These are phyloP conservation scores for Nematostella vectensis DNA, from an alignment of 92 coral and sea anemone species.

Conservation along the genomic window DNA sequence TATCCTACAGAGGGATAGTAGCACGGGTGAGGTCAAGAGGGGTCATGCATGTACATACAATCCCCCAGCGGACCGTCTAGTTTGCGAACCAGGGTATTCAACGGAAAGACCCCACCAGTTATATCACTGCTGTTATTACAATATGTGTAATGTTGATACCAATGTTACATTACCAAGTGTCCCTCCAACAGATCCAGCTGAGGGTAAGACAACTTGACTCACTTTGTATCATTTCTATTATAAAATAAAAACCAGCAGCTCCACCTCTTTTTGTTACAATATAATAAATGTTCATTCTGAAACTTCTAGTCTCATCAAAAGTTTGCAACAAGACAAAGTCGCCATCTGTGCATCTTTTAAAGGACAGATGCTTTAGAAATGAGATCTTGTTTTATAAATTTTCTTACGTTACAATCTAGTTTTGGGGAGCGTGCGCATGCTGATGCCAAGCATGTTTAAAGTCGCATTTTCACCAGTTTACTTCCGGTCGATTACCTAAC, in stretches of 20 bases:
- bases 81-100: conserved; percentile 16
- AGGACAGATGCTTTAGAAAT: too few relatives aligned
- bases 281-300: too few relatives aligned
- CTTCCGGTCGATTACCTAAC: too few relatives aligned
- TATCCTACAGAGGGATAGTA: not conserved
- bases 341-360: too few relatives aligned
- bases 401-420: too few relatives aligned
- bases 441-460: too few relatives aligned
- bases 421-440: too few relatives aligned
- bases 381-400: too few relatives aligned
- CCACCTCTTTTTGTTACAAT: too few relatives aligned
- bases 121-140: conserved; percentile 41
- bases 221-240: not conserved
- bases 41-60: conserved; percentile 11
- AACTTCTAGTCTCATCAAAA: too few relatives aligned
- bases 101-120: not conserved
- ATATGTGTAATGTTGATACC: conserved; percentile 56
- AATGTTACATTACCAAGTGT: conserved; percentile 21
- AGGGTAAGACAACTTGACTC: conserved; percentile 6
- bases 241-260: too few relatives aligned
- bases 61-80: conserved; percentile 2
- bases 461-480: too few relatives aligned
- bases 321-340: not conserved
- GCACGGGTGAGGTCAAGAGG: not conserved
- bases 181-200: conserved; percentile 12